Conservation (phyloP, 2,797 vertebrate species). For the Chaunax sp. region DNA sequence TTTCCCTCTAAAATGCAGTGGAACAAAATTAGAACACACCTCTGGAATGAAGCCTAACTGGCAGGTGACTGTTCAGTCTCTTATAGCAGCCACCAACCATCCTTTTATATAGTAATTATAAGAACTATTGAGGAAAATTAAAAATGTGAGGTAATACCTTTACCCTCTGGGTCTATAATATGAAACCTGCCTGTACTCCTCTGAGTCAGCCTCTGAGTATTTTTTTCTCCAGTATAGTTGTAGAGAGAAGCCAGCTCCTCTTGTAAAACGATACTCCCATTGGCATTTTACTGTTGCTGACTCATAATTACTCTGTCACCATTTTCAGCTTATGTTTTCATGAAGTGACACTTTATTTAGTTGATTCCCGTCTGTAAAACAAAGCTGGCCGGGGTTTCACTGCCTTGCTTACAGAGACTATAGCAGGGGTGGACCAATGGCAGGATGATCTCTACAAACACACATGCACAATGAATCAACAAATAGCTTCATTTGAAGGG, state of each 20-base stretch:
- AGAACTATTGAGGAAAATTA: constrained; percentile 3
- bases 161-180: constrained; percentile 13
- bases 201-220: constrained; percentile 37
- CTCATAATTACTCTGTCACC: constrained; percentile 71
- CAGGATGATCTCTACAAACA: constrained; percentile 11
- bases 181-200: constrained; percentile 23
- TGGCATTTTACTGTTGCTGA: constrained; percentile 60
- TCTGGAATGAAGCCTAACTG: no score
- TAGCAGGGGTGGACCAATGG: constrained; percentile 7
- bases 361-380: constrained; percentile 39
- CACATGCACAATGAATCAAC: constrained; percentile 2
- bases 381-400: constrained; percentile 36
- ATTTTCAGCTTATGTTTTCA: constrained; percentile 64
- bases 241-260: constrained; percentile 35
- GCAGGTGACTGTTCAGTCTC: no score
- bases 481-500: constrained; percentile 32
- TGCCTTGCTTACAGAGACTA: constrained; percentile 33
- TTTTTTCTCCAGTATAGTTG: constrained; percentile 40
- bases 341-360: constrained; percentile 60
- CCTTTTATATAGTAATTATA: constrained; percentile 23
- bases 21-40: no score
- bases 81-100: constrained; percentile 1
- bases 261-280: constrained; percentile 68
- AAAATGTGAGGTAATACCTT: constrained; percentile 20
- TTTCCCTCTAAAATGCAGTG: no score